Base-by-base conservation (phyloP, 1,140 invertebrate species). In the Phortica variegata region DNA sequence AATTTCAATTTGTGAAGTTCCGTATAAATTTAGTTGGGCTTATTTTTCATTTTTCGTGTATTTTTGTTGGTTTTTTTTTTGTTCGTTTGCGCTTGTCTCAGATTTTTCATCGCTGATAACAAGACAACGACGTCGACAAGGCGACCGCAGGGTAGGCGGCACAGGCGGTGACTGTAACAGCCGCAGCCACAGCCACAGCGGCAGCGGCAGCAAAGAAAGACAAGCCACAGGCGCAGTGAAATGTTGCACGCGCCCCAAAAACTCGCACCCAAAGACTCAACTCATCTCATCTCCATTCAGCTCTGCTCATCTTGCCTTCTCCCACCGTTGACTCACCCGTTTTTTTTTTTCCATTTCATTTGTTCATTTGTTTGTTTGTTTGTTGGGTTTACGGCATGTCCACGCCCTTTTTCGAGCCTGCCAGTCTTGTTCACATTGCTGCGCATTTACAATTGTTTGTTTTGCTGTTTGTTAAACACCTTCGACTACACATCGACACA, bases 401-500 rank as follows among this genome's bases (percentile, higher is more conserved):
- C 61, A 65, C 61, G 61, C 61, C 61, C 57, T 26, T 26, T 38
- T 43, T 42, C 39, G 23, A 13, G 29, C 17, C 39, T 42, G 43
- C 43, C 12, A 39, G 43, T 53, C 40, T 32, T 38, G 52, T 45
- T 59, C 45, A 49, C 38, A 47, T 59, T 54, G 54, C 51, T 65
- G 36, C 17, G 36, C 36, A 61, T 65, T 65, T 65, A 65, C 61
- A 65, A 65, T 65, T 66, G 63, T 66, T 68, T 66, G 65, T 66
- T 70, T 70, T 53, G 65, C 58, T 70, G 66, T 70, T 70, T 70
- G 66, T 70, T 70, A 70, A 70, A 70, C 66, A 70, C 66, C 66
- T 70, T 70, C 66, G 59, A 51, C 61, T 71, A 70, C 66, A 70
- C 61, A 56, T 68, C 60, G 4, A 34, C 49, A 50, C 40, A 38